Percentiles rank a stretch among this genome's conserved stretches.
These are phyloP conservation scores for Ptiloglossa arizonensis DNA, from an alignment of 1,140 invertebrate species.

Conservation along the genomic window DNA sequence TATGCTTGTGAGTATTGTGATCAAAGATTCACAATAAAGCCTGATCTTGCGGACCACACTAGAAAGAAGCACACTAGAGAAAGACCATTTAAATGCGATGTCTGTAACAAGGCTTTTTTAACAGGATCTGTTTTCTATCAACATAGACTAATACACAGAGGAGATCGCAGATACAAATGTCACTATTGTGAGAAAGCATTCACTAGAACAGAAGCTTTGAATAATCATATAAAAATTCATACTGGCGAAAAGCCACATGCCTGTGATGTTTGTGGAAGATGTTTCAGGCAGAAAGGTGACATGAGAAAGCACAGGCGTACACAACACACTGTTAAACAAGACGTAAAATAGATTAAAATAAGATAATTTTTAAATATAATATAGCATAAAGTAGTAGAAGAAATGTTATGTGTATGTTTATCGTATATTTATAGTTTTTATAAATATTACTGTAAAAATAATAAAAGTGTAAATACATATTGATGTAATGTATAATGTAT, in stretches of 20 bases:
- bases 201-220: conserved; percentile 84
- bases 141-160: conserved; percentile 89
- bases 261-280: conserved; percentile 86
- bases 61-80: conserved; percentile 86
- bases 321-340: conserved; percentile 76
- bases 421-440: background rate
- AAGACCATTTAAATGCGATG: conserved; percentile 87
- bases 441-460: background rate
- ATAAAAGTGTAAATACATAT: conserved; percentile 30
- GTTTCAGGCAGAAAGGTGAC: conserved; percentile 85
- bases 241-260: conserved; percentile 87
- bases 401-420: background rate
- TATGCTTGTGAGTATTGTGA: conserved; percentile 85
- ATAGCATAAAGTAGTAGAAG: background rate
- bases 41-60: conserved; percentile 86
- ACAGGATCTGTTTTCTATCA: conserved; percentile 89
- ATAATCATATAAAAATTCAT: conserved; percentile 86
- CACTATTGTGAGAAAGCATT: conserved; percentile 84
- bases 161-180: conserved; percentile 90
- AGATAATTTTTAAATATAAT: background rate
- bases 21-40: conserved; percentile 85
- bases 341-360: conserved; percentile 30
- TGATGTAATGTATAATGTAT: background rate
- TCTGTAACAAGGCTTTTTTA: conserved; percentile 88
- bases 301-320: conserved; percentile 84